Evolutionary conservation across 2,888 invertebrate genomes (phyloP), one percentile per base, ranked within the genome.

Genomic region (Empis stercorea): DNA sequence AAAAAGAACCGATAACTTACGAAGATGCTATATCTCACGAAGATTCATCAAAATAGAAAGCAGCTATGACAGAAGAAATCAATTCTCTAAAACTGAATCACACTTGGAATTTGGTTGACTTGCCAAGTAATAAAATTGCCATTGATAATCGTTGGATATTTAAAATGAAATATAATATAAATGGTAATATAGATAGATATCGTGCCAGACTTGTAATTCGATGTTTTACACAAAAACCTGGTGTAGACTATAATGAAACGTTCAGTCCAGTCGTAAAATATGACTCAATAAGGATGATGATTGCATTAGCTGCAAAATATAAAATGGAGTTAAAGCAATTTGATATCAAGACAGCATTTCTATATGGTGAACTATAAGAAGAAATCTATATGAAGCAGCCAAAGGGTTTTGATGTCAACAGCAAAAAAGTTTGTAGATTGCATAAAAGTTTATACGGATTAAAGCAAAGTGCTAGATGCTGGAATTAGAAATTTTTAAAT

Each of bases 251-350:
- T 50, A 49, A 57, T 23, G 58, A 62, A 47, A 59, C 59, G 2
- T 64, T 59, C 45, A 57, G 61, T 38, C 60, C 61, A n/a, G 60
- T 62, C 1, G 57, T 54, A 11, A 55, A 51, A 51, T 52, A 54
- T 39, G 47, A 54, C 27, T 59, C 57, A 11, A 50, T 60, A 32
- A 52, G 55, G 46, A 49, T 52, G 42, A 45, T 59, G 48, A 45
- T 55, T 41, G 50, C 53, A 15, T 50, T 55, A 34, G 52, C 54
- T 27, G 56, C 55, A 9, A n/a, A 37, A 16, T 16, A 51, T 30
- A 36, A 42, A 2, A 42, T 52, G 34, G 16, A 45, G 16, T n/a
- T 54, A 2, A 45, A 23, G 10, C 51, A 51, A 37, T 54, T 54
- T 38, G 51, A 52, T 43, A 46, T 55, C 4, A 54, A 53, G 40